phyloP scores from a whole-genome alignment of 2,888 invertebrate species.

The Hofmannophila pseudospretella region DNA sequence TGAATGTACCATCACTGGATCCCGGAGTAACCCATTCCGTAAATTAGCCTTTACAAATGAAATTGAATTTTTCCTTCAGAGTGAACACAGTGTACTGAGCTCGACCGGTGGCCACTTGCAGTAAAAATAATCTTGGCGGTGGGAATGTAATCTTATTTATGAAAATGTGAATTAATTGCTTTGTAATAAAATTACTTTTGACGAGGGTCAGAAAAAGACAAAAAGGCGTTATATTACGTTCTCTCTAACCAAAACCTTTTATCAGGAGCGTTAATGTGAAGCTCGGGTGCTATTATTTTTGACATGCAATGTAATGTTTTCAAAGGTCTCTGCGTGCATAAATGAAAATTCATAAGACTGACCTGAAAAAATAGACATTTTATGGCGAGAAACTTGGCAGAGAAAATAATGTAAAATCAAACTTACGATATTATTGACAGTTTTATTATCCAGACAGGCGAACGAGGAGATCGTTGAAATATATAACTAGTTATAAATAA shows the following conservation, averaged over 20 bases:
- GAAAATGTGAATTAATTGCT: conserved; percentile 48
- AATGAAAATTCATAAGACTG: conserved; percentile 23
- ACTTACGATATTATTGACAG: too few species aligned
- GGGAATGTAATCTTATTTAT: conserved; percentile 22
- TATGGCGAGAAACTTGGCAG: conserved; percentile 2
- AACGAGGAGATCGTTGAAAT: too few species aligned
- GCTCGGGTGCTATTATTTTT: conserved; percentile 37
- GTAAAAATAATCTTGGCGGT: conserved; percentile 15
- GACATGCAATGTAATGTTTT: conserved; percentile 31
- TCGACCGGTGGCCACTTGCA: conserved; percentile 1
- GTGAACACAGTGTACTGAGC: conserved; percentile 1
- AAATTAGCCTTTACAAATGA: conserved; percentile 16
- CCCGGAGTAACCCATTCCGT: conserved; percentile 11
- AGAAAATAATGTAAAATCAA: too few species aligned
- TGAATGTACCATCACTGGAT: conserved; percentile 10
- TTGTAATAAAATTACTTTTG: conserved; percentile 56
- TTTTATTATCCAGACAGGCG: too few species aligned
- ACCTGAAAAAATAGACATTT: conserved; percentile 16
- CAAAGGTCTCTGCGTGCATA: conserved; percentile 18
- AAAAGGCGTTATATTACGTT: conserved; percentile 42
- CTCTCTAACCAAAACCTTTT: conserved; percentile 46
- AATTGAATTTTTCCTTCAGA: conserved; percentile 11
- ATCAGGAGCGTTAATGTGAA: conserved; percentile 47
- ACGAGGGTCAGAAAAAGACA: conserved; percentile 57
- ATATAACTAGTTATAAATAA: too few species aligned